These are phyloP conservation scores for Lordiphosa stackelbergi DNA, from an alignment of 1,140 invertebrate species.

Conservation along the genomic window DNA sequence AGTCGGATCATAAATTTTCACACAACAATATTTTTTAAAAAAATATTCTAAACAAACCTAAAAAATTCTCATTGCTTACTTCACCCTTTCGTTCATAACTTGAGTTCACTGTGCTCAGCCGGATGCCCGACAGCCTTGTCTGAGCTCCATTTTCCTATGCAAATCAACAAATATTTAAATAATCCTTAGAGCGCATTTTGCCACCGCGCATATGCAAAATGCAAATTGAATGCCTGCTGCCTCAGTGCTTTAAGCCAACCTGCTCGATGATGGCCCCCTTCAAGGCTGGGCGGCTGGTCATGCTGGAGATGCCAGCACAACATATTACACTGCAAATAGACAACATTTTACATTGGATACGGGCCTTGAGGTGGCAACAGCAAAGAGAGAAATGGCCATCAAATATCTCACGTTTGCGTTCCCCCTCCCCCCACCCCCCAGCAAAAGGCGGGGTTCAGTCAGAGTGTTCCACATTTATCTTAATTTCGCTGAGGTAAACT, in stretches of 20 bases:
- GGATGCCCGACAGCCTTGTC: neutral
- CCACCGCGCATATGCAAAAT: slow-evolving; percentile 37
- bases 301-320: slow-evolving; percentile 20
- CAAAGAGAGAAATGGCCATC: slow-evolving; percentile 57
- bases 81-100: too few relatives aligned
- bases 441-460: slow-evolving; percentile 11
- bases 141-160: slow-evolving; percentile 21
- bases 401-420: slow-evolving; percentile 65
- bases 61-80: too few relatives aligned
- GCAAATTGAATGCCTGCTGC: slow-evolving; percentile 47
- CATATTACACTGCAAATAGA: slow-evolving; percentile 60
- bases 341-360: slow-evolving; percentile 45
- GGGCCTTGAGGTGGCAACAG: slow-evolving; percentile 10
- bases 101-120: neutral
- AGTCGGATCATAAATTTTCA: too few relatives aligned
- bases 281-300: neutral
- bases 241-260: neutral
- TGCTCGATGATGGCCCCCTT: slow-evolving; percentile 34
- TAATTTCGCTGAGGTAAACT: slow-evolving; percentile 45
- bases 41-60: too few relatives aligned
- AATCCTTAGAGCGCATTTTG: slow-evolving; percentile 32
- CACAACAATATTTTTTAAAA: too few relatives aligned
- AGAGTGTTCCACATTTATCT: slow-evolving; percentile 55
- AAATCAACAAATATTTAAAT: slow-evolving; percentile 49
- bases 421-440: slow-evolving; percentile 36